Conservation (phyloP, 2,888 invertebrate genomes). For the Drosophila stalkeri region DNA sequence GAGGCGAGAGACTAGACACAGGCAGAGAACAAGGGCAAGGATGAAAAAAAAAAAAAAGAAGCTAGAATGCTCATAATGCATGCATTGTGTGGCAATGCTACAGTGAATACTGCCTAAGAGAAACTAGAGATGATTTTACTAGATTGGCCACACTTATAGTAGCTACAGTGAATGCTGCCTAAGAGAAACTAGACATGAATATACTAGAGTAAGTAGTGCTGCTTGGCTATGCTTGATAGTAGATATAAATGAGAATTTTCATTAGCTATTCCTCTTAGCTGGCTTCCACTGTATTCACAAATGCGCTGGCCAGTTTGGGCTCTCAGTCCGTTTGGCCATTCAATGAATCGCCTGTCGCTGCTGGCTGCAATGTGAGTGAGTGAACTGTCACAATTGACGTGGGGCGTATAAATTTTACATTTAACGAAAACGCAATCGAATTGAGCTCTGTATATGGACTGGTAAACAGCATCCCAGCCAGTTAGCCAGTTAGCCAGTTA, state of each 20-base stretch:
- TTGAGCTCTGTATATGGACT: constrained; percentile 82
- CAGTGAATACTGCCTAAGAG: constrained; percentile 41
- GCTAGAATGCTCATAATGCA: constrained; percentile 54
- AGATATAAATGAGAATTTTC: too few species aligned
- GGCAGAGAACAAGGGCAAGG: constrained; percentile 15
- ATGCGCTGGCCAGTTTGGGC: constrained; percentile 54
- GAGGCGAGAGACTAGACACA: constrained; percentile 32
- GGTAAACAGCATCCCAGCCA: constrained; percentile 38
- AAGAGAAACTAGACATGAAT: background rate
- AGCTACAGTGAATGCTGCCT: constrained; percentile 46
- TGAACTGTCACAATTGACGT: constrained; percentile 82
- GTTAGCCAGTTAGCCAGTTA: constrained; percentile 33
- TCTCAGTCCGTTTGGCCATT: constrained; percentile 56
- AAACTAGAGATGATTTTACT: background rate
- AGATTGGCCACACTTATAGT: too few species aligned
- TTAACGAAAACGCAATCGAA: constrained; percentile 81
- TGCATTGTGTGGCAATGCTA: constrained; percentile 27
- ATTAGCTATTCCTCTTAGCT: constrained; percentile 3
- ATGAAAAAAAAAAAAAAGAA: constrained; percentile 2
- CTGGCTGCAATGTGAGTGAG: constrained; percentile 69
- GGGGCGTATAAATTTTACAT: constrained; percentile 82
- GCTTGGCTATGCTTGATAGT: too few species aligned
- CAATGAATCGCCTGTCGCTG: constrained; percentile 49
- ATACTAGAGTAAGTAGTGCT: too few species aligned
- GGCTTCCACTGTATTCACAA: constrained; percentile 59